A percentile compares a stretch with the other conserved stretches of the same genome.
phyloP scores from a whole-genome alignment of 1,140 invertebrate species.

The Ostrea denselamellosa region DNA sequence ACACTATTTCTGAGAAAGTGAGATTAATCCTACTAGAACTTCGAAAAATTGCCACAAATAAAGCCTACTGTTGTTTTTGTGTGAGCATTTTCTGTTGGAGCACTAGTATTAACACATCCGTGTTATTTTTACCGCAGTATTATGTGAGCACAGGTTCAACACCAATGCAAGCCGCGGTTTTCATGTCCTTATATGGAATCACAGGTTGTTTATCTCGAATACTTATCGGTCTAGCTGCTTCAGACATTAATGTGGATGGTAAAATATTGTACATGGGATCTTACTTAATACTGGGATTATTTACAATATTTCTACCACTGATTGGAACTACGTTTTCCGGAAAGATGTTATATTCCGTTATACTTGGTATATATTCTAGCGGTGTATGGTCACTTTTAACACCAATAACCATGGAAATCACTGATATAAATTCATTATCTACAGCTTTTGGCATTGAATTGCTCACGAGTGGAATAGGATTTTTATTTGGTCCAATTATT shows the following conservation, averaged over 20 bases:
- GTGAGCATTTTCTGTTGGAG: slow-evolving; percentile 44
- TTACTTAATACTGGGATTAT: slow-evolving; percentile 30
- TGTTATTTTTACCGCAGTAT: slow-evolving; percentile 32
- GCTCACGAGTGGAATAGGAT: slow-evolving; percentile 34
- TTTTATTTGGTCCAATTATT: slow-evolving; percentile 42
- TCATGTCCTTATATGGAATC: slow-evolving; percentile 41
- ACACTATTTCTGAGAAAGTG: background rate
- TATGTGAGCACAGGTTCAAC: slow-evolving; percentile 36
- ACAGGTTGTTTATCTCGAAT: slow-evolving; percentile 39
- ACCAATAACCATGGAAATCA: slow-evolving; percentile 44
- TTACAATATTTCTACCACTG: slow-evolving; percentile 31
- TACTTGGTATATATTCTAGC: slow-evolving; percentile 44
- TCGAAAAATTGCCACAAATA: slow-evolving; percentile 10
- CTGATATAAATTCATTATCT: slow-evolving; percentile 28
- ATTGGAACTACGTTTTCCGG: slow-evolving; percentile 10
- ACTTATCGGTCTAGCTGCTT: slow-evolving; percentile 32
- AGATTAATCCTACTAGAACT: background rate
- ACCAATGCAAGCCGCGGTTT: slow-evolving; percentile 26
- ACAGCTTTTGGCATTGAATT: slow-evolving; percentile 42
- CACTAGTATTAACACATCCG: background rate
- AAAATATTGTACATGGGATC: slow-evolving; percentile 45
- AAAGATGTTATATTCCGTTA: slow-evolving; percentile 32
- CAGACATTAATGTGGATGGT: slow-evolving; percentile 12
- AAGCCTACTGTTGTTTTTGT: slow-evolving; percentile 32
- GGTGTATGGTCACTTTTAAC: slow-evolving; percentile 37